phyloP scores from a whole-genome alignment of 2,113 vertebrate species.

The Cyprinodon brontotheroides region DNA sequence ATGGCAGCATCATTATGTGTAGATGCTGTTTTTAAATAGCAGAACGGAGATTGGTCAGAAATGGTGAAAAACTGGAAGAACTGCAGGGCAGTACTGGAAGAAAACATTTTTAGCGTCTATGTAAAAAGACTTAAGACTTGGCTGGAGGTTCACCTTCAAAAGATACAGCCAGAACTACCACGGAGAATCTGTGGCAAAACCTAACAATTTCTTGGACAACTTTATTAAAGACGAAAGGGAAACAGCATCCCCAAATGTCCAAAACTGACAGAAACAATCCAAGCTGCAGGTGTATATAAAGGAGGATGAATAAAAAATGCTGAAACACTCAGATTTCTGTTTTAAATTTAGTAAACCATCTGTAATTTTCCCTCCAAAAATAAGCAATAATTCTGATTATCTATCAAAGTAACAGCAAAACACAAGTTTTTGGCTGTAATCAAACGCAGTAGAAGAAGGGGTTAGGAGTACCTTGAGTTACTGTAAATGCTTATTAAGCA shows the following conservation, averaged over 20 bases:
- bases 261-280: neutral
- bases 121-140: neutral
- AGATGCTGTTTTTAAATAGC: neutral
- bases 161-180: neutral
- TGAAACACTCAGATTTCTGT: neutral
- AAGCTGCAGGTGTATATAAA: neutral
- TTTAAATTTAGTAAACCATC: neutral
- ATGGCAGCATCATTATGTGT: neutral
- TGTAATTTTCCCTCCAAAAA: neutral
- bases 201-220: neutral
- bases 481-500: conserved; percentile 11
- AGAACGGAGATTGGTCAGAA: neutral
- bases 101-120: neutral
- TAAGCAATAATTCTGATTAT: neutral
- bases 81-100: neutral
- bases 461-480: too few relatives aligned
- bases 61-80: neutral
- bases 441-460: too few relatives aligned
- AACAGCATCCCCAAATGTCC: neutral
- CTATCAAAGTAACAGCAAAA: neutral
- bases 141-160: neutral
- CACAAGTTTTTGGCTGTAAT: neutral
- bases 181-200: neutral
- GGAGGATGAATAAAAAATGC: neutral
- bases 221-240: neutral